phyloP scores from a whole-genome alignment of 2,888 invertebrate species.

The Isotomurus palustris region DNA sequence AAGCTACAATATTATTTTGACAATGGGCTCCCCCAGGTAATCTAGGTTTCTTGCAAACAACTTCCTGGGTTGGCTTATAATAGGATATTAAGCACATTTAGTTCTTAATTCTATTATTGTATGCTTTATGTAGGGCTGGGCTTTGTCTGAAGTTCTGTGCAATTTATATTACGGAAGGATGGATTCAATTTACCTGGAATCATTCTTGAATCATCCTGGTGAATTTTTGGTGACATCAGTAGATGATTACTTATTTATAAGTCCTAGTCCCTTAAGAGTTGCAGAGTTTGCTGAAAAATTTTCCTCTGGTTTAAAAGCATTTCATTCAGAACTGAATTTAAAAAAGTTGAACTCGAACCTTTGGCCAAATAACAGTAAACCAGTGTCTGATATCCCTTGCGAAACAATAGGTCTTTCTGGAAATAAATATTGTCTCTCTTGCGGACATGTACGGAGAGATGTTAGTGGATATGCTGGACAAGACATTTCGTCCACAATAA shows the following conservation, averaged over 20 bases:
- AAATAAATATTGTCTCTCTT: constrained; percentile 31
- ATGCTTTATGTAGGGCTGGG: constrained; percentile 32
- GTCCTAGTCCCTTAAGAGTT: constrained; percentile 21
- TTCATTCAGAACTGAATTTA: constrained; percentile 19
- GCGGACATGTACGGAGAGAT: constrained; percentile 38
- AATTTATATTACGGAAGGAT: constrained; percentile 40
- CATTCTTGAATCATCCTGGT: constrained; percentile 14
- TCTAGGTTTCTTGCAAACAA: too few species aligned
- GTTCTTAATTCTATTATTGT: too few species aligned
- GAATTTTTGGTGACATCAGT: constrained; percentile 36
- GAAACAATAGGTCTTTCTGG: constrained; percentile 35
- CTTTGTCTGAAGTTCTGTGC: constrained; percentile 32
- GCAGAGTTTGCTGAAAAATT: constrained; percentile 16
- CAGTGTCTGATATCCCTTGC: neutral
- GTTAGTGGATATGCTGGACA: constrained; percentile 27
- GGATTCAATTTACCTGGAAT: constrained; percentile 23
- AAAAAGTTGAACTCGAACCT: constrained; percentile 28
- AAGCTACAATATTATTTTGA: too few species aligned
- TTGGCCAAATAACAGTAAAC: constrained; percentile 4
- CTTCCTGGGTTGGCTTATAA: too few species aligned
- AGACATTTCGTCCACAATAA: constrained; percentile 29
- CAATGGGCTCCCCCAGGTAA: too few species aligned
- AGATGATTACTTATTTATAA: constrained; percentile 40
- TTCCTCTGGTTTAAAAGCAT: constrained; percentile 17
- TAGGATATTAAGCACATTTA: too few species aligned